Evolutionary conservation across 2,797 vertebrate species (phyloP).

Genomic region (Epinephelus coioides): DNA sequence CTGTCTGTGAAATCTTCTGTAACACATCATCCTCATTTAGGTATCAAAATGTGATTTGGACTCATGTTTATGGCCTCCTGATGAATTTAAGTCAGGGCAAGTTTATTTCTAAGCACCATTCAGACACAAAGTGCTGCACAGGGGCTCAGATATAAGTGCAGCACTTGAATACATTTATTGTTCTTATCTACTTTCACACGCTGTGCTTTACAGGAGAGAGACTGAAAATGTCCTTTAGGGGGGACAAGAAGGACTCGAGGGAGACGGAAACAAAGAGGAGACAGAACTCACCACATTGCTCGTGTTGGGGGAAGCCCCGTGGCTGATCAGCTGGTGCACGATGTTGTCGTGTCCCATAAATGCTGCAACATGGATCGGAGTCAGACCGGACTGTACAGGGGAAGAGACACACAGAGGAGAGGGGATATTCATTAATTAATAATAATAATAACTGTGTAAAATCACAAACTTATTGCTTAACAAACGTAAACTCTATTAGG

Average conservation of each 20-base stretch:
- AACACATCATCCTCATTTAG: not conserved
- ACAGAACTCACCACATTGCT: conserved; percentile 86
- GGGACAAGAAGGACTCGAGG: not conserved
- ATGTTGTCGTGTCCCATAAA: conserved; percentile 99
- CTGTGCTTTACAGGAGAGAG: not conserved
- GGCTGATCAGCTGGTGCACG: conserved; percentile 95
- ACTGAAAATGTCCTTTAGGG: not conserved
- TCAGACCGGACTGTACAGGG: conserved; percentile 93
- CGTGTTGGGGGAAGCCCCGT: conserved; percentile 95
- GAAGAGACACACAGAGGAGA: not conserved
- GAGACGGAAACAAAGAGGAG: not conserved
- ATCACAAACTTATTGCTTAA: too few species aligned
- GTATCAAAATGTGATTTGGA: not conserved
- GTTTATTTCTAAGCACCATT: not conserved
- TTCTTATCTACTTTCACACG: too few species aligned
- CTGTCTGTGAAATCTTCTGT: not conserved
- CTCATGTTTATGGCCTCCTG: not conserved
- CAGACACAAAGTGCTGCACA: too few species aligned
- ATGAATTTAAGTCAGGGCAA: not conserved
- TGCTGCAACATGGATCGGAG: conserved; percentile 99
- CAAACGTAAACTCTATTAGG: too few species aligned
- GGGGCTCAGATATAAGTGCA: too few species aligned
- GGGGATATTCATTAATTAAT: too few species aligned
- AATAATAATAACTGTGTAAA: too few species aligned
- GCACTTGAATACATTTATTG: too few species aligned